Evolutionary conservation across 2,113 vertebrate species (phyloP).

Genomic region (Atractosteus spatula): DNA sequence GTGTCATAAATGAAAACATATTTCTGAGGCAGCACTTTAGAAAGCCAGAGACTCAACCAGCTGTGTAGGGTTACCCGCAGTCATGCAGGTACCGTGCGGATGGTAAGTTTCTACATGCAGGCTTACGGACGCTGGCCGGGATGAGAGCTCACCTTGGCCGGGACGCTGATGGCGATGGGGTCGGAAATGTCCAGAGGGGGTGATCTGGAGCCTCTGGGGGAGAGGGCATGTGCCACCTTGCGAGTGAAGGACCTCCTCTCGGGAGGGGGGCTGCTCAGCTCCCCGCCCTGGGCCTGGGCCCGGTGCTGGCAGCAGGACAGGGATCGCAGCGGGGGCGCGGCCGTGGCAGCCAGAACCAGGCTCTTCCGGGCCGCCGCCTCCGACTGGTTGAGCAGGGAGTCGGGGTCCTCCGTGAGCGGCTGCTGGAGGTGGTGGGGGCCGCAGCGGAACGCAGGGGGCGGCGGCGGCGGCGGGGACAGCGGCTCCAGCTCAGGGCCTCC

Average conservation of each 20-base stretch:
- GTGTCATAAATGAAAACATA: too few relatives aligned
- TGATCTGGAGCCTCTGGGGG: conserved; percentile 48
- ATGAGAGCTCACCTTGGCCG: conserved; percentile 50
- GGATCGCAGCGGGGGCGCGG: neutral
- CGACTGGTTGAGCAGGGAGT: conserved; percentile 54
- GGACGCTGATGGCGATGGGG: conserved; percentile 65
- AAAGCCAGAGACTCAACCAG: too few relatives aligned
- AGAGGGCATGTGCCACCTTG: conserved; percentile 52
- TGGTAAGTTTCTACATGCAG: too few relatives aligned
- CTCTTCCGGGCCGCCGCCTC: conserved; percentile 48
- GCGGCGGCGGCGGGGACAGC: conserved; percentile 45
- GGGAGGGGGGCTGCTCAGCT: conserved; percentile 28
- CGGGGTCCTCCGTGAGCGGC: conserved; percentile 49
- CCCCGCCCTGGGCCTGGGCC: neutral
- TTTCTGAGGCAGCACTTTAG: too few relatives aligned
- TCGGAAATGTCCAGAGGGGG: conserved; percentile 66
- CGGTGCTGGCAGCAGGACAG: conserved; percentile 5
- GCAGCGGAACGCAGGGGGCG: conserved; percentile 50
- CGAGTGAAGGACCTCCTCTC: conserved; percentile 57
- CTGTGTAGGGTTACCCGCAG: too few relatives aligned
- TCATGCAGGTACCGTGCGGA: too few relatives aligned
- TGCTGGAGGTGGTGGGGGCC: conserved; percentile 60
- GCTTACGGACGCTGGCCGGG: too few relatives aligned
- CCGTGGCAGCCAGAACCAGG: conserved; percentile 50
- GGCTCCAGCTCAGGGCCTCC: conserved; percentile 31